Evolutionary conservation across 2,888 invertebrate genomes (phyloP), one percentile per base, ranked within the genome.

Genomic region (Omphaloscelis lunosa): DNA sequence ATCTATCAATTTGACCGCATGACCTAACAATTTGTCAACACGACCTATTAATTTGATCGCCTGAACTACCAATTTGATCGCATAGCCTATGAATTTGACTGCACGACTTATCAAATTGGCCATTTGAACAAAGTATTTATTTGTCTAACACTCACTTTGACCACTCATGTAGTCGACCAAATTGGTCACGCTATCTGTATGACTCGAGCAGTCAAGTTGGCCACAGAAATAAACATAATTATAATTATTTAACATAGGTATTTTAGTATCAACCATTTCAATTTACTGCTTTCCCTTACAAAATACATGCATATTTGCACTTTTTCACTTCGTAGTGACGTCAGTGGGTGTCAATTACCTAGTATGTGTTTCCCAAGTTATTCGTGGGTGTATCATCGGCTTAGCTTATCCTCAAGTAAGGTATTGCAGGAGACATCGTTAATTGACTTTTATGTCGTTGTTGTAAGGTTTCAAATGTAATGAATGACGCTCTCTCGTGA

Each of bases 321-420:
- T 29, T 15, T 15, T 45, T 70, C 27, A 39, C 17, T 17, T 59
- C 1, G 29, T 15, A n/a, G 5, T 58, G 66, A 77, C 77, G 77
- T 76, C 58, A 59, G 2, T 23, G 6, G 17, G 20, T 51, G 45
- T 29, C 23, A 59, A 59, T 59, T 67, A 66, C 15, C 23, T 67
- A n/a, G 8, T 11, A 77, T n/a, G 41, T 48, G 15, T 77, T 77
- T 77, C 41, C 68, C 78, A 41, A 51, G 78, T 59, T n/a, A 20
- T 39, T 39, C 12, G 65, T 23, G 8, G 15, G 27, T 39, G 61
- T 27, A 15, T 76, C 48, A 65, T 56, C 56, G 27, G 45, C 20
- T 27, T 29, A 27, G 27, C 12, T 8, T 12, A 41, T 63, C 9
- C n/a, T 65, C 0, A 34, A 53, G 12, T 34, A 20, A 70, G 4